A percentile compares a stretch with the other conserved stretches of the same genome.
Conservation (phyloP, 2,113 vertebrate genomes). For the Pseudopipra pipra region DNA sequence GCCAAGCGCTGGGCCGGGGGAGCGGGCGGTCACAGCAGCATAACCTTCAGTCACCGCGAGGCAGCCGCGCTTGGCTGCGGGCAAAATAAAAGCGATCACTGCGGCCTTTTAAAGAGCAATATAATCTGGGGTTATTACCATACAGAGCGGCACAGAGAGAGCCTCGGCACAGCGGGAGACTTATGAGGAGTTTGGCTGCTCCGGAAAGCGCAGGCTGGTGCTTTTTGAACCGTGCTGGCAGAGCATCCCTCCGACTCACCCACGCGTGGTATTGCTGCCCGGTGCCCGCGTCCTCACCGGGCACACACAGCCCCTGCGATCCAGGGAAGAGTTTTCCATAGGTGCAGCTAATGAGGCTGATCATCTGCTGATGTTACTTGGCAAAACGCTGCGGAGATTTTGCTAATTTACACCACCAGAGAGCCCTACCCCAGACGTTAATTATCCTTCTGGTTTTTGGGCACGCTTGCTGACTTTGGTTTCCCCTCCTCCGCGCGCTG, state of each 20-base stretch:
- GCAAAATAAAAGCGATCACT: neutral
- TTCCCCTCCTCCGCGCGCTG: neutral
- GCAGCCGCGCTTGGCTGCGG: conserved; percentile 6
- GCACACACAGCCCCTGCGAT: neutral
- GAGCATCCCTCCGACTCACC: neutral
- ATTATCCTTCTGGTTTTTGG: neutral
- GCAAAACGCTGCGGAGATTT: neutral
- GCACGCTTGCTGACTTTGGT: neutral
- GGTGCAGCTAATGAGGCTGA: conserved; percentile 8
- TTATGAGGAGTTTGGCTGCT: conserved; percentile 21
- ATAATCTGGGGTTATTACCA: conserved; percentile 30
- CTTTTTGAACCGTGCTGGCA: neutral
- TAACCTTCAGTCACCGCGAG: conserved; percentile 35
- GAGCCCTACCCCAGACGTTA: neutral
- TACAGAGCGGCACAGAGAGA: neutral
- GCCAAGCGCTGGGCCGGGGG: neutral
- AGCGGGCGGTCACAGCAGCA: neutral
- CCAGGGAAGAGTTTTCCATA: neutral
- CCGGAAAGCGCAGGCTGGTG: neutral
- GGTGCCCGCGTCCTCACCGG: neutral
- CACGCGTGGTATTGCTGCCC: neutral
- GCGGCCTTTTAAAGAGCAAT: conserved; percentile 51
- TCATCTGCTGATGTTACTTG: neutral
- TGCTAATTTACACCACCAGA: neutral
- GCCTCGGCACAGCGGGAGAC: conserved; percentile 1